Base-by-base conservation (phyloP, 1,140 invertebrate species). In the Drosophila biarmipes region DNA sequence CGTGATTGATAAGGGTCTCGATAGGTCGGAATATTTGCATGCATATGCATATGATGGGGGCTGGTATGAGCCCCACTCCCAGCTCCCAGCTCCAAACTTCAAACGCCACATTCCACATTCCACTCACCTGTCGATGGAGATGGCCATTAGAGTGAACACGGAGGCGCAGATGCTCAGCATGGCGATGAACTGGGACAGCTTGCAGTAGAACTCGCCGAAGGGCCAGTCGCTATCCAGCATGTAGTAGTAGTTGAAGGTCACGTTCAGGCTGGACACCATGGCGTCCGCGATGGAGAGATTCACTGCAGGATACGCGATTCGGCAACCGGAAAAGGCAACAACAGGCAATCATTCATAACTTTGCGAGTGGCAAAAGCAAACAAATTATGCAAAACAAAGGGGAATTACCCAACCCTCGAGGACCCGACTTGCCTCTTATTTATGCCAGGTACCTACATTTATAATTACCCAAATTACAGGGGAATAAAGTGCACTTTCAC, bases 121-220 rank as follows among this genome's bases (percentile, higher is more conserved):
- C 12, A 92, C 95, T 95, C 92, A 99, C 98, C 98, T 96, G 93
- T 99, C 98, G 61, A 99, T 96, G 55, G 97, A 97, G 75, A 99
- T 98, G 57, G 98, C 97, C 96, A 98, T 97, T 40, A 99, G 94
- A 0, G 98, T 99, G 92, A 99, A 98, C 27, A 99, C 98, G 38
- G 97, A 98, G 1, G 97, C 98, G 57, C 96, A 96, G 71, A 99
- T 97, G 45, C 97, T 98, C 31, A 98, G 94, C 2, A 97, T 95
- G 0, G 97, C 96, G 38, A 98, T 96, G 93, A 98, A 99, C 92
- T 98, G 97, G 67, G 95, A 96, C 78, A 99, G 96, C 93, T 98
- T 98, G 94, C 98, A 99, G 92, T 98, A 98, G 58, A 96, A 93
- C 46, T 95, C 94, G 0, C 98, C 98, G 84, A 99, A 99, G 6